A percentile compares a stretch with the other conserved stretches of the same genome.
Evolutionary conservation across 2,797 vertebrate genomes (phyloP).

Genomic region (Enteromius treurensis): DNA sequence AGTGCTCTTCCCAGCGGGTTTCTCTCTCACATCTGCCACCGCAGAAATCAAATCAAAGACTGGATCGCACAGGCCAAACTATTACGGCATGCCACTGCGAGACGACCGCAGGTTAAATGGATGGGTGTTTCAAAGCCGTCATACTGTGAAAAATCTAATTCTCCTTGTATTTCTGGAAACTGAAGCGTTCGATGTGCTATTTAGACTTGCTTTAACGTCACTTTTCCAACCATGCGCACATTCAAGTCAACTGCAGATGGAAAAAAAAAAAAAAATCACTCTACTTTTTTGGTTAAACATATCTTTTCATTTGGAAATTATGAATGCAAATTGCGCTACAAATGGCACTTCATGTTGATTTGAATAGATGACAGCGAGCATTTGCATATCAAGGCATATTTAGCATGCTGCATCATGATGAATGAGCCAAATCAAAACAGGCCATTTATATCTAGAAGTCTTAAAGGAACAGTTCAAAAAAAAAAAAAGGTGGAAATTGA

Average conservation of each 20-base stretch:
- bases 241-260: neutral
- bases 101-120: neutral
- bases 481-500: neutral
- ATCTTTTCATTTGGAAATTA: neutral
- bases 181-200: neutral
- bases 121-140: neutral
- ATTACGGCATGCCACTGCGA: neutral
- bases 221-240: neutral
- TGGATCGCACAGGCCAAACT: neutral
- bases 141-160: neutral
- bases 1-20: constrained; percentile 26
- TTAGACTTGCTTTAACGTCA: neutral
- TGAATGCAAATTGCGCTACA: neutral
- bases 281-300: neutral
- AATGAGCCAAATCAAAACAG: neutral
- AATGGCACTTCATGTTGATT: neutral
- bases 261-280: neutral
- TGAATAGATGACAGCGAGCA: neutral
- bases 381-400: neutral
- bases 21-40: constrained; percentile 12
- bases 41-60: constrained; percentile 14
- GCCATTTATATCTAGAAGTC: neutral
- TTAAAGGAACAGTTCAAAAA: neutral
- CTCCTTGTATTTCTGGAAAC: constrained; percentile 7
- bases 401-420: neutral